Evolutionary conservation across 2,888 invertebrate species (phyloP).

Genomic region (Sthenelais limicola): DNA sequence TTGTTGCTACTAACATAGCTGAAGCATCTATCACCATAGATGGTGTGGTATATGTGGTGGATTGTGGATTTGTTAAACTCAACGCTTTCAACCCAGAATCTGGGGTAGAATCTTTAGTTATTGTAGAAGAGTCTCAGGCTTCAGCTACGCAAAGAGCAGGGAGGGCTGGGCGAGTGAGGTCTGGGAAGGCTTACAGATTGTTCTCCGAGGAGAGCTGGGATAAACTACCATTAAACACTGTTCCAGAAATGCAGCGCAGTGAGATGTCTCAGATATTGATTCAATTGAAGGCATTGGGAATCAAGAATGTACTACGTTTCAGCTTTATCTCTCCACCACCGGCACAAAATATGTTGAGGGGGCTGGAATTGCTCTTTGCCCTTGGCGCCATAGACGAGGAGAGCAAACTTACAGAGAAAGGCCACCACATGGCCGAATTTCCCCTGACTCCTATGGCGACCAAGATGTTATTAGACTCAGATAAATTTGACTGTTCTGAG

Average conservation of each 20-base stretch:
- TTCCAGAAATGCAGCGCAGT: conserved; percentile 94
- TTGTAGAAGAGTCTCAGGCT: conserved; percentile 87
- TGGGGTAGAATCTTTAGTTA: conserved; percentile 82
- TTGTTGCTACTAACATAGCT: conserved; percentile 96
- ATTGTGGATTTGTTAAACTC: conserved; percentile 95
- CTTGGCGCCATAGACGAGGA: conserved; percentile 82
- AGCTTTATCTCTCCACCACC: conserved; percentile 95
- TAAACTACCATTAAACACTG: conserved; percentile 80
- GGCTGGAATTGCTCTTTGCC: conserved; percentile 90
- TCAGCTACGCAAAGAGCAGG: conserved; percentile 95
- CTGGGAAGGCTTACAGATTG: conserved; percentile 77
- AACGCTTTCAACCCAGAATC: conserved; percentile 89
- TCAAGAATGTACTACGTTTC: conserved; percentile 91
- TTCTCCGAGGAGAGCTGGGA: conserved; percentile 81
- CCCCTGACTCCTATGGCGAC: conserved; percentile 90
- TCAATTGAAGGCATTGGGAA: conserved; percentile 93
- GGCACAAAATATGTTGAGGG: conserved; percentile 86
- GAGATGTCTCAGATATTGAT: conserved; percentile 88
- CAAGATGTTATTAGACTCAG: conserved; percentile 84
- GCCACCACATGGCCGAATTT: conserved; percentile 90
- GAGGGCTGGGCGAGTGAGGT: conserved; percentile 86
- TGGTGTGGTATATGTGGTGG: conserved; percentile 93
- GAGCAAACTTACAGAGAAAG: conserved; percentile 85
- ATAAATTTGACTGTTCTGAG: conserved; percentile 90
- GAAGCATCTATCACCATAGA: conserved; percentile 97